Evolutionary conservation across 1,140 invertebrate genomes (phyloP).

Genomic region (Zaprionus camerounensis): DNA sequence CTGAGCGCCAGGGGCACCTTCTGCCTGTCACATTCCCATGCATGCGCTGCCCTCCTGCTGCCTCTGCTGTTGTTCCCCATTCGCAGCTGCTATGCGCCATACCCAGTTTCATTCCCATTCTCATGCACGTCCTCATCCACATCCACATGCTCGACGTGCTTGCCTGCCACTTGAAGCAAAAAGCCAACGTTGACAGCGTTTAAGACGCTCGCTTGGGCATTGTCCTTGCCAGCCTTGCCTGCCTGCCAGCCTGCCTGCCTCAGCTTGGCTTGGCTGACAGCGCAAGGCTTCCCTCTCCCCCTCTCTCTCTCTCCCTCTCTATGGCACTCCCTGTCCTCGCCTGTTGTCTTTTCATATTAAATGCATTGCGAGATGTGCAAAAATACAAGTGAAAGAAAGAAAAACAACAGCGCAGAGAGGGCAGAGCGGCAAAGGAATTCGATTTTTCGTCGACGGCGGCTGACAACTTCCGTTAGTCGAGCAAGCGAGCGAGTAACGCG

Average conservation of each 20-base stretch:
- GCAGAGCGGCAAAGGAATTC: conserved; percentile 46
- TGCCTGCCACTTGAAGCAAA: conserved; percentile 73
- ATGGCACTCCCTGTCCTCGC: conserved; percentile 57
- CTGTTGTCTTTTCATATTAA: conserved; percentile 81
- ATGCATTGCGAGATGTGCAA: conserved; percentile 69
- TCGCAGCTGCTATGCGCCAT: background rate
- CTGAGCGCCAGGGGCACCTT: conserved; percentile 57
- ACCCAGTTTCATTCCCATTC: conserved; percentile 16
- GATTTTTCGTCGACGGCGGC: conserved; percentile 64
- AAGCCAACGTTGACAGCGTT: conserved; percentile 81
- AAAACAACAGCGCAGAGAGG: background rate
- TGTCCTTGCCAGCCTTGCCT: conserved; percentile 65
- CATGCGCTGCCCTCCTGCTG: background rate
- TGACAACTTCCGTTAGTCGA: conserved; percentile 65
- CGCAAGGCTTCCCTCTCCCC: conserved; percentile 49
- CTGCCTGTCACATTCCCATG: background rate
- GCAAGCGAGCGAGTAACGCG: conserved; percentile 29
- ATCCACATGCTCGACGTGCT: conserved; percentile 34
- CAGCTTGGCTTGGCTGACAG: conserved; percentile 51
- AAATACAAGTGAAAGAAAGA: conserved; percentile 16
- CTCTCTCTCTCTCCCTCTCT: background rate
- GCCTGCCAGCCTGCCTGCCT: conserved; percentile 27
- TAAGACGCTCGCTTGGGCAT: conserved; percentile 72
- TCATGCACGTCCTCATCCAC: conserved; percentile 21
- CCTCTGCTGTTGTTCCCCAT: background rate